Conservation (phyloP, 2,113 vertebrate genomes). For the Cyphomyrus plagiostoma region DNA sequence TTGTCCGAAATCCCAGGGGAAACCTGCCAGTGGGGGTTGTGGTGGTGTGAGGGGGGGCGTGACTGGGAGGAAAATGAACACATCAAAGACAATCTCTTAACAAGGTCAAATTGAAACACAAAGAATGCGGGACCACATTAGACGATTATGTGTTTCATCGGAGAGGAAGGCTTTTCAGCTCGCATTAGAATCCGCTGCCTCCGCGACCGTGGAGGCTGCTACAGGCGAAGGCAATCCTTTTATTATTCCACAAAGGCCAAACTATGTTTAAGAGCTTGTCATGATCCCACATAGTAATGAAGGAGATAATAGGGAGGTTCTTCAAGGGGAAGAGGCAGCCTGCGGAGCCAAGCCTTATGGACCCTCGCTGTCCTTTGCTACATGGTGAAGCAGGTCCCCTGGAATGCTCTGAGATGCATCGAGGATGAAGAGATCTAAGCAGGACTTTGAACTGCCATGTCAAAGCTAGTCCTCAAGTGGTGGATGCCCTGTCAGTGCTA, state of each 20-base stretch:
- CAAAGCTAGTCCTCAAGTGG: not conserved
- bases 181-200: not conserved
- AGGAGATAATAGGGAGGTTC: not conserved
- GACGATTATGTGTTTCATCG: constrained; percentile 3
- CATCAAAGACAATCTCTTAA: constrained; percentile 20
- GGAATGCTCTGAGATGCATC: not conserved
- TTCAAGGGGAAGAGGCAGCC: not conserved
- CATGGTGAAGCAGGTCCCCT: not conserved
- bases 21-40: not conserved
- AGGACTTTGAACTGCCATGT: not conserved
- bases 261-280: not conserved
- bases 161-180: not conserved
- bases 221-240: not conserved
- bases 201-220: not conserved
- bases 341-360: not conserved
- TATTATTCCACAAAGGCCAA: constrained; percentile 1
- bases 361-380: not conserved
- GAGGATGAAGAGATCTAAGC: not conserved
- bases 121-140: constrained; percentile 15
- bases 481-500: not conserved
- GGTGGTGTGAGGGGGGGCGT: not conserved
- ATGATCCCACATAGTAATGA: constrained; percentile 8
- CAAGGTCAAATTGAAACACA: constrained; percentile 24
- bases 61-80: constrained; percentile 9
- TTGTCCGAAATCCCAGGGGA: not conserved